phyloP scores from a whole-genome alignment of 2,113 vertebrate genomes.

The Callorhinus ursinus region DNA sequence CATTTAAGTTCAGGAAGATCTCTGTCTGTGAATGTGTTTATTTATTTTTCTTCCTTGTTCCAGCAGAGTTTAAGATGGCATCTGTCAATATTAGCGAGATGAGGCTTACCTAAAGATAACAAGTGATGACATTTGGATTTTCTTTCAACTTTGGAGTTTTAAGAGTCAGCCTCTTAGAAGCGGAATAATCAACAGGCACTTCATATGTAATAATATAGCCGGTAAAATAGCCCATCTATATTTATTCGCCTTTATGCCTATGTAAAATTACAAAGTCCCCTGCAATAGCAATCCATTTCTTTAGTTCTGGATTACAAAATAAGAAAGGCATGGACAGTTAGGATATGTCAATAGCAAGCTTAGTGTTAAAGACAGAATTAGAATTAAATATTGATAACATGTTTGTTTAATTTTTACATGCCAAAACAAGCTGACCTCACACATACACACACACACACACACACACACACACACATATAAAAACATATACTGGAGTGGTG shows the following conservation, averaged over 20 bases:
- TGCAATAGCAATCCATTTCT: neutral
- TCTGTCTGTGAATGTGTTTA: slow-evolving; percentile 56
- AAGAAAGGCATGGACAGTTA: neutral
- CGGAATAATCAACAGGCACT: neutral
- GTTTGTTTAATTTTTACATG: neutral
- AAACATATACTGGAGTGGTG: neutral
- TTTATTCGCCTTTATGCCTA: neutral
- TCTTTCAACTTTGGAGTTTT: slow-evolving; percentile 2
- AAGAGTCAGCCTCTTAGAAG: neutral
- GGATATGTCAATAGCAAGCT: neutral
- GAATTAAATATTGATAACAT: neutral
- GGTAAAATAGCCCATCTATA: neutral
- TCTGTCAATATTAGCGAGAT: slow-evolving; percentile 22
- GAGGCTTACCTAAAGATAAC: slow-evolving; percentile 49
- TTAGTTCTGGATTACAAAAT: neutral
- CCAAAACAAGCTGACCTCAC: neutral
- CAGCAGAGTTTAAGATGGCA: slow-evolving; percentile 6
- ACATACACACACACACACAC: neutral
- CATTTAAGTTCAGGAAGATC: slow-evolving; percentile 62
- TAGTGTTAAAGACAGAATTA: neutral
- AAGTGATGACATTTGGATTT: neutral
- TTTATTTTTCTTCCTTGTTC: slow-evolving; percentile 66
- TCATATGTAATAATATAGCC: neutral
- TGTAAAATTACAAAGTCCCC: neutral
- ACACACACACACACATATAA: neutral